Percentiles rank a stretch among this genome's conserved stretches.
Evolutionary conservation across 2,888 invertebrate species (phyloP).

Genomic region (Machimus rusticus): DNA sequence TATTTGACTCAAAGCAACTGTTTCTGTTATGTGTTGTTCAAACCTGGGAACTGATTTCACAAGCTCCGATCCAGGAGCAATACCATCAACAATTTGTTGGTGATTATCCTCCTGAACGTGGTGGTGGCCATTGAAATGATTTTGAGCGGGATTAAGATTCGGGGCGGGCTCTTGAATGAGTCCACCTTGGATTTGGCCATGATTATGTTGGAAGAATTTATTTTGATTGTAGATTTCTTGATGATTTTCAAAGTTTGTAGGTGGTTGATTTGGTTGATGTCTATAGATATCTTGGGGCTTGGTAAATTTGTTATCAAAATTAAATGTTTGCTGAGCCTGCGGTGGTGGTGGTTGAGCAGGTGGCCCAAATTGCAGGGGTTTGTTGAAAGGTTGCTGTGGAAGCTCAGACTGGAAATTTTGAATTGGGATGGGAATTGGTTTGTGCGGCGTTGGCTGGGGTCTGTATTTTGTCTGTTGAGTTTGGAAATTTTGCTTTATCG

Average conservation of each 20-base stretch:
- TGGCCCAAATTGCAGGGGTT: constrained; percentile 53
- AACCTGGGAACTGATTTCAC: constrained; percentile 79
- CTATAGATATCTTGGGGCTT: constrained; percentile 2
- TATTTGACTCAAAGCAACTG: constrained; percentile 58
- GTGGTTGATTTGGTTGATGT: constrained; percentile 55
- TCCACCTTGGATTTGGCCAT: constrained; percentile 46
- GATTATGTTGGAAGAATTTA: constrained; percentile 52
- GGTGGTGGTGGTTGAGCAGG: constrained; percentile 60
- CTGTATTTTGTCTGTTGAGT: constrained; percentile 53
- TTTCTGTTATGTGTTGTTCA: constrained; percentile 78
- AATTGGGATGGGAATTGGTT: constrained; percentile 60
- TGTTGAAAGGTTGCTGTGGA: constrained; percentile 63
- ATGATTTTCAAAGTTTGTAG: background rate
- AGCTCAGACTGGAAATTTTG: constrained; percentile 57
- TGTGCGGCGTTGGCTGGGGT: constrained; percentile 63
- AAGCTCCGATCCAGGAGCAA: constrained; percentile 68
- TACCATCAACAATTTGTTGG: constrained; percentile 1
- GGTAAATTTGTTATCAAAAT: background rate
- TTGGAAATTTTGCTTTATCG: constrained; percentile 41
- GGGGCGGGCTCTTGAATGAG: constrained; percentile 54
- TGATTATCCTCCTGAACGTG: constrained; percentile 9
- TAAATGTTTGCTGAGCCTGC: constrained; percentile 57
- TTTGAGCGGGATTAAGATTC: constrained; percentile 53
- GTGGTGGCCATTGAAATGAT: constrained; percentile 40
- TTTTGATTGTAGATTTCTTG: background rate